Base-by-base conservation (phyloP, 2,797 vertebrate species). In the Anguilla obscura region DNA sequence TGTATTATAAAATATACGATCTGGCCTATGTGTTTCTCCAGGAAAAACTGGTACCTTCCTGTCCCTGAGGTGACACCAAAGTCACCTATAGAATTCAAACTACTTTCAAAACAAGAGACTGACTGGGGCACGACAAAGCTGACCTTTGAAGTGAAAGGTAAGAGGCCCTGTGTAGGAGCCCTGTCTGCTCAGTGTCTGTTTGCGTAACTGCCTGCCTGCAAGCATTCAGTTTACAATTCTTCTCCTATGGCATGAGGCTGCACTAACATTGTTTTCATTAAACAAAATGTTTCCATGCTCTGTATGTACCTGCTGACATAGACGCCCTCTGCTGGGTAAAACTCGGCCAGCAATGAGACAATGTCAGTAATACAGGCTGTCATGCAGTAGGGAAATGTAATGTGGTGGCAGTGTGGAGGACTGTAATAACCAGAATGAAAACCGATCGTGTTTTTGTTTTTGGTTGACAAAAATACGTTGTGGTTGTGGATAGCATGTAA, bases 1-100 rank as follows among this genome's bases (percentile, higher is more conserved):
- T 24, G 4, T 63, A 21, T 16, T 63, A 16, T 69, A 27, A 69
- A 24, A 63, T 54, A 69, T 45, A 40, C 45, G 71, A 79, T 79
- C 3, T 40, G 33, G 63, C 24, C 18, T 79, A 18, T 45, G 45
- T 50, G 56, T 33, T 36, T 85, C 88, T 94, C 87, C 88, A 99
- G 98, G 94, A 99, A 98, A 94, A 98, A 96, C 93, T 99, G 98
- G 99, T 99, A 99, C 94, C 95, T 99, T 88, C 98, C 98, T 24
- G 97, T 97, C 40, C 91, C 97, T 48, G 94, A 96, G 86, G 93
- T 98, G 92, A 94, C 95, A 89, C 97, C 97, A 56, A 95, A 93
- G 93, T 95, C 94, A 18, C 97, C 97, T 0, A n/a, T 97, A 90
- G 95, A 95, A 71, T 98, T 99, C 93, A 95, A 93, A 92, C 95